Percentiles rank a stretch among this genome's conserved stretches.
These are phyloP conservation scores for Asobara japonica DNA, from an alignment of 1,140 invertebrate species.

Conservation along the genomic window DNA sequence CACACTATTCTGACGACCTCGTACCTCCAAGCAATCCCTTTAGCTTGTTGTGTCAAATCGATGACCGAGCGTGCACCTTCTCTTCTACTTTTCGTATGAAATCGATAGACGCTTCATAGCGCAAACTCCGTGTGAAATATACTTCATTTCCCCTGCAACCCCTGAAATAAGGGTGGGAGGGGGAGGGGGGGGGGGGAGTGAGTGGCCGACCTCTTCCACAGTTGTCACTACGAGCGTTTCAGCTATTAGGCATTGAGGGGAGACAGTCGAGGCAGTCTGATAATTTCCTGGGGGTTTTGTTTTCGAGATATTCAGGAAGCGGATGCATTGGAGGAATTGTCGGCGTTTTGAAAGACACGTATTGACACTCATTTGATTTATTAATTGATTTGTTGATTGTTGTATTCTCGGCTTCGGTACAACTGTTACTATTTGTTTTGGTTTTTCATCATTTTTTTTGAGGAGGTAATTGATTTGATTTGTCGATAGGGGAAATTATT, in stretches of 20 bases:
- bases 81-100: slow-evolving; percentile 46
- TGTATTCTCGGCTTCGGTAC: too few relatives aligned
- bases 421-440: too few relatives aligned
- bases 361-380: neutral
- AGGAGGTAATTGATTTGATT: too few relatives aligned
- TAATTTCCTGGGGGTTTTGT: slow-evolving; percentile 5
- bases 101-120: slow-evolving; percentile 59
- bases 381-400: neutral
- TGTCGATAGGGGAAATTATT: too few relatives aligned
- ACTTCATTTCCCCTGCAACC: slow-evolving; percentile 25
- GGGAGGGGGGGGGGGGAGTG: neutral
- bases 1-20: slow-evolving; percentile 15
- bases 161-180: neutral
- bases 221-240: neutral
- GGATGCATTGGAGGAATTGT: slow-evolving; percentile 3
- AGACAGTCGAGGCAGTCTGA: neutral
- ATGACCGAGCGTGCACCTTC: slow-evolving; percentile 52
- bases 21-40: slow-evolving; percentile 39
- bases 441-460: too few relatives aligned
- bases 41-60: slow-evolving; percentile 53
- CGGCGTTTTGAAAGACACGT: neutral
- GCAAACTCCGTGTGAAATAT: slow-evolving; percentile 44
- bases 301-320: neutral
- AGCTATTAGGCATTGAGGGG: neutral
- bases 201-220: neutral